Evolutionary conservation across 2,888 invertebrate species (phyloP), one percentile per base, ranked within the genome.

Genomic region (Xiphydria camelus): DNA sequence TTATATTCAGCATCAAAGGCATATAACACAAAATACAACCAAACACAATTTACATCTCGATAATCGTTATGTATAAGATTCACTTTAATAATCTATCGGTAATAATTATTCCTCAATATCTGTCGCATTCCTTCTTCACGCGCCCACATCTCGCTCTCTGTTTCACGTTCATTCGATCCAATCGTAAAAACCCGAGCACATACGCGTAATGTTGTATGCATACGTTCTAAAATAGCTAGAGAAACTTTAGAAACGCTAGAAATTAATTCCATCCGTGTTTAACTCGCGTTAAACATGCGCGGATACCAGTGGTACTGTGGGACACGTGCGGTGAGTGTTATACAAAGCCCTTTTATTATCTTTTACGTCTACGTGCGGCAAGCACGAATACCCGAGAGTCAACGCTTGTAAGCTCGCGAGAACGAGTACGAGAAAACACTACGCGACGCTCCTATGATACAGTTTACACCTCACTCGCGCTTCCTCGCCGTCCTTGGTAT

Each of bases 21-120:
- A 51, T 61, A 59, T 64, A 68, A 68, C 66, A 68, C 61, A 68
- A 68, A 61, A 66, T 69, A 68, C 68, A 69, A 69, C 61, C 57
- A 66, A 67, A 64, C 60, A 69, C 59, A 64, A 68, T 68, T 59
- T 63, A 69, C 63, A 66, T 55, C 58, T 59, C 51, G 56, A 56
- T 57, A 57, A 57, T 63, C 43, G 38, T 48, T 60, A 58, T 59
- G 55, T 61, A 62, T 65, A 64, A 65, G 64, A 62, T 42, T 62
- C 48, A 52, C 29, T 54, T 57, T 34, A 51, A 60, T 59, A 52
- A 41, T 53, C 53, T 62, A 60, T 55, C 48, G 50, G 47, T 34
- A 54, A 59, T 42, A 59, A 57, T 35, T 44, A 32, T 39, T 21
- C 15, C 34, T 34, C 34, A 18, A 34, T 19, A 34, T 18, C 4